Percentiles rank a stretch among this genome's conserved stretches.
Conservation (phyloP, 2,797 vertebrate species). For the Cebuella pygmaea region DNA sequence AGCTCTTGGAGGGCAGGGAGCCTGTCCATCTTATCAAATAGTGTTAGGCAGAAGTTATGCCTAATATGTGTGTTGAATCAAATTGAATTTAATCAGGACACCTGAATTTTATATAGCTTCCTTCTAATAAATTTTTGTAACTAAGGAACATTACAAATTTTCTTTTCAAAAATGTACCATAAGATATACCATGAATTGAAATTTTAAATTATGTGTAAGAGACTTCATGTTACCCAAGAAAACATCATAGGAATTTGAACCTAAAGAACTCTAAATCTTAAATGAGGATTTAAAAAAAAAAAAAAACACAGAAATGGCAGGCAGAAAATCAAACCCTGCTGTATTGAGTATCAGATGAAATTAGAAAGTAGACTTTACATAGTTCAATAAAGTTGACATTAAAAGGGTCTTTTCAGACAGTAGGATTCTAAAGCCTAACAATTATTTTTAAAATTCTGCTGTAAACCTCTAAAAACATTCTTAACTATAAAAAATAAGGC, state of each 20-base stretch:
- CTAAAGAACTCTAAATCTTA: conserved; percentile 42
- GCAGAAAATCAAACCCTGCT: conserved; percentile 33
- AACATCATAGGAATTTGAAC: conserved; percentile 45
- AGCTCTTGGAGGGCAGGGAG: neutral
- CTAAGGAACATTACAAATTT: conserved; percentile 29
- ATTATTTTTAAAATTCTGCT: conserved; percentile 43
- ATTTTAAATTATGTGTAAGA: conserved; percentile 44
- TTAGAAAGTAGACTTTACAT: conserved; percentile 44
- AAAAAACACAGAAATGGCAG: conserved; percentile 3
- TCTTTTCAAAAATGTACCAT: conserved; percentile 21
- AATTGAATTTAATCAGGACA: neutral
- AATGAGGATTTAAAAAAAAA: neutral
- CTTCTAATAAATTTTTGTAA: conserved; percentile 58
- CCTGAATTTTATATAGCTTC: conserved; percentile 33
- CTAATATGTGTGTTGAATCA: neutral
- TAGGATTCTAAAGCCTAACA: conserved; percentile 43
- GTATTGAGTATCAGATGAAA: conserved; percentile 25
- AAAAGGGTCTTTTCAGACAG: conserved; percentile 53
- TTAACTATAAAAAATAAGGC: conserved; percentile 73
- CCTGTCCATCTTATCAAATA: neutral
- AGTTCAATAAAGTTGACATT: neutral
- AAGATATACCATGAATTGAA: conserved; percentile 43
- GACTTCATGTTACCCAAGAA: conserved; percentile 19
- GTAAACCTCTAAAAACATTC: conserved; percentile 6
- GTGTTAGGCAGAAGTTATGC: neutral